Conservation (phyloP, 2,113 vertebrate species). For the Chunga burmeisteri region DNA sequence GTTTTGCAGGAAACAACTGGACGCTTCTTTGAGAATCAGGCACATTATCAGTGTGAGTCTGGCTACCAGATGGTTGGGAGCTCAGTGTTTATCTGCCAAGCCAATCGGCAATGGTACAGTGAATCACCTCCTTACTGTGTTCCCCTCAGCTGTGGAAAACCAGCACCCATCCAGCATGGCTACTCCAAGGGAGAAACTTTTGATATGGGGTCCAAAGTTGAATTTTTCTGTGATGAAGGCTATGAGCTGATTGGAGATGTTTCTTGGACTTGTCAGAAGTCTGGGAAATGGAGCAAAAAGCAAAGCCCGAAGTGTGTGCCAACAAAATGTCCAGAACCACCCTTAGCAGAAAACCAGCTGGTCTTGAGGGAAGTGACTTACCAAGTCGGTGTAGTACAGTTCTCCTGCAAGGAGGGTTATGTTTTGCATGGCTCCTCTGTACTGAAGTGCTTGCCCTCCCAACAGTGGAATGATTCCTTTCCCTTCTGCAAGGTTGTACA, state of each 20-base stretch:
- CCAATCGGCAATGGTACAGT: slow-evolving; percentile 92
- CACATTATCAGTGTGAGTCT: slow-evolving; percentile 82
- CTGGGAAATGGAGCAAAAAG: slow-evolving; percentile 87
- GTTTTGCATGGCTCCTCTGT: slow-evolving; percentile 82
- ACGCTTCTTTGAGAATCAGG: slow-evolving; percentile 84
- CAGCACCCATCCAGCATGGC: slow-evolving; percentile 83
- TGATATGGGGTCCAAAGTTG: slow-evolving; percentile 86
- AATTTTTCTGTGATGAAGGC: slow-evolving; percentile 90
- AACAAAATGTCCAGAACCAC: slow-evolving; percentile 90
- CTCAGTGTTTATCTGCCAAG: slow-evolving; percentile 84
- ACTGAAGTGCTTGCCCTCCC: slow-evolving; percentile 85
- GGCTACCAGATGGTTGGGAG: slow-evolving; percentile 85
- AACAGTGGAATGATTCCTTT: slow-evolving; percentile 93
- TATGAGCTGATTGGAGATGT: slow-evolving; percentile 87
- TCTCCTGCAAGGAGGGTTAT: slow-evolving; percentile 91
- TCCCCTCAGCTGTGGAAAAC: slow-evolving; percentile 87
- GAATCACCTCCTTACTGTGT: slow-evolving; percentile 81
- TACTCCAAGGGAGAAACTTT: slow-evolving; percentile 82
- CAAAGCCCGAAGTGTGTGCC: slow-evolving; percentile 84
- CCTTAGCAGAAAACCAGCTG: slow-evolving; percentile 87
- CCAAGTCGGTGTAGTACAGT: slow-evolving; percentile 82
- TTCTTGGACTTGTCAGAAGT: slow-evolving; percentile 90
- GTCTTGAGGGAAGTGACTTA: slow-evolving; percentile 81
- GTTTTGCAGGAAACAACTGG: slow-evolving; percentile 76
- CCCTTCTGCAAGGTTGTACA: slow-evolving; percentile 87